Conservation (phyloP, 1,140 invertebrate species). For the Nephotettix cincticeps region DNA sequence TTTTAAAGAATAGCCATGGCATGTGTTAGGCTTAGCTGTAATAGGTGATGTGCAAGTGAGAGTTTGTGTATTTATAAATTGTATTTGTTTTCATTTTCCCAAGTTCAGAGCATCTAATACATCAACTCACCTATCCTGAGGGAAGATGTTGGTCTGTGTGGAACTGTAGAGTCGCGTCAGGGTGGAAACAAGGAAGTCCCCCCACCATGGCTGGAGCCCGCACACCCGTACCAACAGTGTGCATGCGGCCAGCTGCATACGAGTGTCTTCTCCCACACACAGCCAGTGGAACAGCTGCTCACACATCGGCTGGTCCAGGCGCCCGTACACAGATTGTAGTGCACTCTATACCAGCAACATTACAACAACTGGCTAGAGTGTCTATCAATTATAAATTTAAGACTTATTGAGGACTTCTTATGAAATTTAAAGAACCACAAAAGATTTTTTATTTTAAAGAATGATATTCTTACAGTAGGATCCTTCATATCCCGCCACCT, state of each 20-base stretch:
- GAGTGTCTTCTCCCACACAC: constrained; percentile 60
- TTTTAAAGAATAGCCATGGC: too few species aligned
- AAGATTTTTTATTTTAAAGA: too few species aligned
- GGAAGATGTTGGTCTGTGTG: constrained; percentile 73
- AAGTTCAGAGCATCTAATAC: not conserved
- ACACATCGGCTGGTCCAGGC: constrained; percentile 60
- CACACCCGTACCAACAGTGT: constrained; percentile 79
- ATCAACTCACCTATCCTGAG: constrained; percentile 74
- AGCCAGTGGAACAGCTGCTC: constrained; percentile 68
- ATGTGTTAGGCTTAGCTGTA: constrained; percentile 22
- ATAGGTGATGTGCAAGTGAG: too few species aligned
- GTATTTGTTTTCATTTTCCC: not conserved
- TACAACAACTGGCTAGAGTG: too few species aligned
- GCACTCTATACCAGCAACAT: too few species aligned
- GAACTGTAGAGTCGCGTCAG: constrained; percentile 76
- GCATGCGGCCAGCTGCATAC: constrained; percentile 69
- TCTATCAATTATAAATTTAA: too few species aligned
- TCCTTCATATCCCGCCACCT: too few species aligned
- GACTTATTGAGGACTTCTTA: too few species aligned
- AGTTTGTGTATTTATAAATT: too few species aligned
- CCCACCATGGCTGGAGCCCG: constrained; percentile 82
- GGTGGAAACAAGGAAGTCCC: constrained; percentile 79
- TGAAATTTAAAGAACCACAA: too few species aligned
- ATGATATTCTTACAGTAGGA: too few species aligned
- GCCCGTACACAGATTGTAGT: constrained; percentile 52